Conservation (phyloP, 2,888 invertebrate genomes). For the Clusia tigrina region DNA sequence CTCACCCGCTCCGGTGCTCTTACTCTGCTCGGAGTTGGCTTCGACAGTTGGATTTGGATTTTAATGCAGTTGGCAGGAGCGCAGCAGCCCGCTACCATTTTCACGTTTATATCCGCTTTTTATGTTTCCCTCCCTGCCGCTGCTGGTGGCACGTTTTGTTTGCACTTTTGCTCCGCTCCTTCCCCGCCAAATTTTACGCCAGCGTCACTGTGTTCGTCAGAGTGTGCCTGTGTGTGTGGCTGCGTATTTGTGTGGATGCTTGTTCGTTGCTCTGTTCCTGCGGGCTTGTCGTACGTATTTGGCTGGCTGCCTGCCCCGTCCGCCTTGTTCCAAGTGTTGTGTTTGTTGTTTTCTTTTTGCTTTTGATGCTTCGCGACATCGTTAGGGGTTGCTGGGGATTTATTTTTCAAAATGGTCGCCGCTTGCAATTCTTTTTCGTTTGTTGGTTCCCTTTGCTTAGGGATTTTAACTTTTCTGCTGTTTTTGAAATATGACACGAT, state of each 20-base stretch:
- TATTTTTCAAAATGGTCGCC: slow-evolving; percentile 45
- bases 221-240: slow-evolving; percentile 29
- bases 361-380: neutral
- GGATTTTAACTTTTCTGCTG: slow-evolving; percentile 18
- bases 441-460: slow-evolving; percentile 14
- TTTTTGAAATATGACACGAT: slow-evolving; percentile 59
- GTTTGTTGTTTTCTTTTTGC: slow-evolving; percentile 22
- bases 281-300: slow-evolving; percentile 12
- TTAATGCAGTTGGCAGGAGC: slow-evolving; percentile 24
- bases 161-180: slow-evolving; percentile 26
- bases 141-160: slow-evolving; percentile 17
- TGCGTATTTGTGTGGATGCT: slow-evolving; percentile 17
- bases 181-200: too few species aligned
- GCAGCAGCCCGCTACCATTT: slow-evolving; percentile 32
- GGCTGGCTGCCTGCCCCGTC: slow-evolving; percentile 32
- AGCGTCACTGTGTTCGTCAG: slow-evolving; percentile 33
- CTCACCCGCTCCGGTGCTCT: slow-evolving; percentile 7
- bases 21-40: slow-evolving; percentile 55
- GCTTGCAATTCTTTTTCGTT: slow-evolving; percentile 32
- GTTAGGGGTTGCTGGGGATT: neutral
- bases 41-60: slow-evolving; percentile 58
- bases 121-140: slow-evolving; percentile 11
- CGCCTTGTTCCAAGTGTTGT: slow-evolving; percentile 18
- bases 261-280: slow-evolving; percentile 13
- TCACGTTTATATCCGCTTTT: slow-evolving; percentile 27